These are phyloP conservation scores for Syngnathus rostellatus DNA, from an alignment of 2,797 vertebrate species.

Conservation along the genomic window DNA sequence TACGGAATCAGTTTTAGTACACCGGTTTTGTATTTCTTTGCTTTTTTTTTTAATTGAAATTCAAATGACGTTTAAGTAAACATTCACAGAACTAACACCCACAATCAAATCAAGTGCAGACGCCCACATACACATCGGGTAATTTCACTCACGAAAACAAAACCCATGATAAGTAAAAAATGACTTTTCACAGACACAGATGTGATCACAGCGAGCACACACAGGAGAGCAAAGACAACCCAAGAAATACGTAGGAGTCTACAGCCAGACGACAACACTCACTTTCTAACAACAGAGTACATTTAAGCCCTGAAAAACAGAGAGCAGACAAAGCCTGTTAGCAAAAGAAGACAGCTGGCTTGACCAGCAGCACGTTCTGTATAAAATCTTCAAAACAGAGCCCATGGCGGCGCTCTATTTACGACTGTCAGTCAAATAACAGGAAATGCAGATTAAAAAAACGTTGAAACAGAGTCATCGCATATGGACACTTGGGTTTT, in stretches of 20 bases:
- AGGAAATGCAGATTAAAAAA: neutral
- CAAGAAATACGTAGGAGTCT: constrained; percentile 12
- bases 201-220: constrained; percentile 21
- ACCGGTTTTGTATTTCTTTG: neutral
- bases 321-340: constrained; percentile 65
- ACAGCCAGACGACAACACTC: constrained; percentile 68
- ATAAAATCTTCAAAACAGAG: neutral
- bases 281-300: constrained; percentile 91
- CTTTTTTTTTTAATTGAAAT: neutral
- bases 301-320: constrained; percentile 90
- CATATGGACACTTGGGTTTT: neutral
- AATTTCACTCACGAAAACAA: constrained; percentile 10
- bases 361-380: neutral
- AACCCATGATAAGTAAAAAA: constrained; percentile 5
- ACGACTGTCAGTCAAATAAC: neutral
- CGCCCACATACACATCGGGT: neutral
- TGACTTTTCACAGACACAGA: constrained; percentile 34
- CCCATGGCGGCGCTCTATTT: neutral
- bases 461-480: no score
- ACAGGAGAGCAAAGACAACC: constrained; percentile 6
- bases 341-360: constrained; percentile 11
- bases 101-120: neutral
- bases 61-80: neutral
- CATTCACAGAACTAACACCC: neutral
- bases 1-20: neutral